Evolutionary conservation across 2,888 invertebrate genomes (phyloP), one percentile per base, ranked within the genome.

Genomic region (Protula sp.): DNA sequence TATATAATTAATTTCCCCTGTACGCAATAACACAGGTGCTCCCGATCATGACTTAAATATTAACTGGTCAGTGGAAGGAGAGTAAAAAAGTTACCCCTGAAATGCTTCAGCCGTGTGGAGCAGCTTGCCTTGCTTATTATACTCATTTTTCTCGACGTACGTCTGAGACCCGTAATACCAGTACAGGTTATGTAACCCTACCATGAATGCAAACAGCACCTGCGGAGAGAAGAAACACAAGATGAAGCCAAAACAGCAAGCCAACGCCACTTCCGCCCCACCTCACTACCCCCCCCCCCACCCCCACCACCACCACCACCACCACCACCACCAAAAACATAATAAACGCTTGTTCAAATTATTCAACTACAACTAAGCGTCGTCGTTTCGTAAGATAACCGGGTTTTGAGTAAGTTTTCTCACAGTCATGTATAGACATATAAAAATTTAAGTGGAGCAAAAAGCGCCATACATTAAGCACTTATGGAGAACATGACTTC

Each of bases 121-220:
- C 70, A 60, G 66, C 68, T 47, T 76, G 64, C 29, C 68, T 62
- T 48, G 69, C 64, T 30, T 72, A 57, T 75, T 73, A 22, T 47
- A 22, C 31, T 24, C 27, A 45, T 9, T 3, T n/a, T 26, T 9
- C 47, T 5, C 56, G 14, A 5, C 3, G 30, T 55, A 55, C 3
- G 71, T 72, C 64, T 76, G 76, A 51, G 75, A 71, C 30, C 78
- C 77, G 58, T 79, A 80, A 60, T 79, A 79, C 79, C 79, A 79
- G 67, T 77, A 80, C 24, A 79, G 68, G 59, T 79, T 80, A 65
- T 79, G 78, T 27, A 79, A 69, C 30, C 79, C 79, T 29, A 79
- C 78, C 77, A 78, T 78, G 61, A 79, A 79, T 48, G 79, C 78
- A 68, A 77, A 58, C 47, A 30, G 50, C 50, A 50, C 50, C 50